phyloP scores from a whole-genome alignment of 2,888 invertebrate genomes.

The Candidula unifasciata region DNA sequence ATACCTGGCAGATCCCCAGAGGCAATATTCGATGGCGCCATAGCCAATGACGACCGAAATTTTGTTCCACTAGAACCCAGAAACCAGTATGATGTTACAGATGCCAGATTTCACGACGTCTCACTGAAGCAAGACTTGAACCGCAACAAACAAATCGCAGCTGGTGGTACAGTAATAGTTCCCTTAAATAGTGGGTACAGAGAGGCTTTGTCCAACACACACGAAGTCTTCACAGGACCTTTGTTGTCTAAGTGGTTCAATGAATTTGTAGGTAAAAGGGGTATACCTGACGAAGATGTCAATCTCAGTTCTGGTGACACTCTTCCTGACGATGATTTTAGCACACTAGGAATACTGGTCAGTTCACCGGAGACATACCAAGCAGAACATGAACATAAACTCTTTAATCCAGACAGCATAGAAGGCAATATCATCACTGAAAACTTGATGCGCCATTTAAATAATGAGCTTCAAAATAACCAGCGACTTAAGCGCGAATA shows the following conservation, averaged over 20 bases:
- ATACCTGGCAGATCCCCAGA: neutral
- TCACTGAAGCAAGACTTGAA: neutral
- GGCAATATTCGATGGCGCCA: neutral
- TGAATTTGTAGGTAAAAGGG: constrained; percentile 40
- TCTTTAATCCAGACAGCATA: neutral
- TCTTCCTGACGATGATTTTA: neutral
- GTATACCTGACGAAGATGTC: neutral
- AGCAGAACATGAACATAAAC: neutral
- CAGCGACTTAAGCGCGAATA: constrained; percentile 13
- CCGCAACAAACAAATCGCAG: neutral
- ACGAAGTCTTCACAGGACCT: neutral
- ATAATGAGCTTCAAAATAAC: neutral
- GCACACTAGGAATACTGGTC: neutral
- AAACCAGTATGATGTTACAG: neutral
- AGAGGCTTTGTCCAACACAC: neutral
- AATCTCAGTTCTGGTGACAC: neutral
- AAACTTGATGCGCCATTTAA: neutral
- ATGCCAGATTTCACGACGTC: neutral
- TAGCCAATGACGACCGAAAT: neutral
- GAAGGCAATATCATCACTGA: neutral
- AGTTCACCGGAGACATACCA: neutral
- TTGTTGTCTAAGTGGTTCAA: constrained; percentile 24
- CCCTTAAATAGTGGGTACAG: neutral
- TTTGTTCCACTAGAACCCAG: neutral
- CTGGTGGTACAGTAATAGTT: neutral